Evolutionary conservation across 2,797 vertebrate genomes (phyloP), one percentile per base, ranked within the genome.

Genomic region (Tauraco hartlaubi): DNA sequence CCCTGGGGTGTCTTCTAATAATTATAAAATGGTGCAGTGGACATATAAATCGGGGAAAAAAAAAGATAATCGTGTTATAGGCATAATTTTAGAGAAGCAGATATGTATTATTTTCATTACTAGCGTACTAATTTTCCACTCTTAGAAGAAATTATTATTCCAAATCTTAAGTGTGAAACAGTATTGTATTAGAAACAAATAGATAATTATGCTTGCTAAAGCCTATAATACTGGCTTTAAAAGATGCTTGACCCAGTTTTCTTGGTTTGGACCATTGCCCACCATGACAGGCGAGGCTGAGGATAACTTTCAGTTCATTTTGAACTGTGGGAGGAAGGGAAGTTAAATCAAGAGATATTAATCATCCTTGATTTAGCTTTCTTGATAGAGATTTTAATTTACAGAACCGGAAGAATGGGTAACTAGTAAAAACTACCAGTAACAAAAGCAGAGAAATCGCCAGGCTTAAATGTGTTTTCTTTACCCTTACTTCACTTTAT

Each of bases 1-100:
- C 97, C 95, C 95, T 67, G 75, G 77, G 95, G 96, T 96, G 43
- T 79, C 68, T 91, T 95, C 33, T 89, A 95, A 93, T 97, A 97
- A 96, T 97, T 97, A 96, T 96, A 96, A 96, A 96, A 94, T 67
- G 68, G 56, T 97, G 81, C 71, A 73, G 73, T 82, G 63, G 92
- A 88, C 80, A 81, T 84, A 88, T 8, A 88, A 86, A 77, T 80
- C 85, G 71, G n/a, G 55, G 55, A 78, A 94, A 85, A 85, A 78
- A 75, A 29, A 59, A 79, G n/a, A 88, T 48, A 81, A 86, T 76
- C 0, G 0, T 68, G 21, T 88, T 83, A 55, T 12, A 68, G 44
- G 35, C 77, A 17, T 96, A 16, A 21, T 69, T 90, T 87, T 71
- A 92, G 72, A 85, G 56, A 82, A 90, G n/a, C 0, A 11, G 46